Conservation (phyloP, 2,888 invertebrate species). For the Panzeria rudis region DNA sequence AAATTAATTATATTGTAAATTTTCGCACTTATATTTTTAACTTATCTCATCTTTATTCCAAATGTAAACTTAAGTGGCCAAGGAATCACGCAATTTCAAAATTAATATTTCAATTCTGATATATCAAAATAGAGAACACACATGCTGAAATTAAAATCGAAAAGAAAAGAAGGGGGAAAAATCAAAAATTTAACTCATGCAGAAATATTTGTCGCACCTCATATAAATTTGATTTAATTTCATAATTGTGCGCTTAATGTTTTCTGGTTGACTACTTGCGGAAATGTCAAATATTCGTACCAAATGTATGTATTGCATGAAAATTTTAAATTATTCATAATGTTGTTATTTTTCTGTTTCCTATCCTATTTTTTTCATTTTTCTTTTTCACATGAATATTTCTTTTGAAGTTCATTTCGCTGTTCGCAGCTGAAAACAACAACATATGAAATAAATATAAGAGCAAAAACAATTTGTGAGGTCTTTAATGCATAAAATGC, state of each 20-base stretch:
- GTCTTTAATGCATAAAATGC: slow-evolving; percentile 24
- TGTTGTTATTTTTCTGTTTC: slow-evolving; percentile 41
- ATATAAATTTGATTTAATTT: slow-evolving; percentile 63
- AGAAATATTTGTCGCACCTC: slow-evolving; percentile 63
- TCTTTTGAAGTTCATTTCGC: slow-evolving; percentile 21
- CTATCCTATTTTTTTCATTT: background rate
- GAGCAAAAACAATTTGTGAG: slow-evolving; percentile 48
- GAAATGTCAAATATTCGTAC: slow-evolving; percentile 53
- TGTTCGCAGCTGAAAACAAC: slow-evolving; percentile 10
- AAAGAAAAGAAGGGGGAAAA: background rate
- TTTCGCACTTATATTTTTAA: too few species aligned
- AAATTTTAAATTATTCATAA: slow-evolving; percentile 63
- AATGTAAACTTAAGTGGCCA: too few species aligned
- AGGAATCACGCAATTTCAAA: background rate
- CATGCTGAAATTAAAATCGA: slow-evolving; percentile 8
- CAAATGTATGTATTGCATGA: slow-evolving; percentile 49
- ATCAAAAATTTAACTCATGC: slow-evolving; percentile 29
- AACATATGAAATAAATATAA: slow-evolving; percentile 2
- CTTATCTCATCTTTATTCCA: too few species aligned
- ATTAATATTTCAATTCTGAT: slow-evolving; percentile 15
- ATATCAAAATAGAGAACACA: background rate
- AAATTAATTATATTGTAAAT: too few species aligned
- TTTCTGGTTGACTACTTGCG: slow-evolving; percentile 64
- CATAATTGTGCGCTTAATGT: slow-evolving; percentile 59
- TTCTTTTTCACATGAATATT: background rate